These are phyloP conservation scores for Bibio marci DNA, from an alignment of 2,888 invertebrate species.

Conservation along the genomic window DNA sequence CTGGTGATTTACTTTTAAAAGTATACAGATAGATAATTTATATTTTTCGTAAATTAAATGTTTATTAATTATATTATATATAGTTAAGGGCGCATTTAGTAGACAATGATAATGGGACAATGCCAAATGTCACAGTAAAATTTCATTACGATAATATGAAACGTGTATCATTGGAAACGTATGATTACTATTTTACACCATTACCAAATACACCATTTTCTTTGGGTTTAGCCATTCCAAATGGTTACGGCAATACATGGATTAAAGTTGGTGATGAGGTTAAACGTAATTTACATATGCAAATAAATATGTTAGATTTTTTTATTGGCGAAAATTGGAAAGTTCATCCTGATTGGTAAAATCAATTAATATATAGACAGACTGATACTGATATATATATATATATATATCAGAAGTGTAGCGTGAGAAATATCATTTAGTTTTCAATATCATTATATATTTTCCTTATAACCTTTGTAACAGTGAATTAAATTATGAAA, in stretches of 20 bases:
- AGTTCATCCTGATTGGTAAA: slow-evolving; percentile 69
- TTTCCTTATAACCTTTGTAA: no score
- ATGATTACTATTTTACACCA: slow-evolving; percentile 70
- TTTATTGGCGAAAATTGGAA: slow-evolving; percentile 59
- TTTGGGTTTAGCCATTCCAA: slow-evolving; percentile 68
- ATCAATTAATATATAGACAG: no score
- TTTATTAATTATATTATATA: slow-evolving; percentile 8
- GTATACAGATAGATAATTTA: slow-evolving; percentile 8
- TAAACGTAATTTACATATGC: slow-evolving; percentile 43
- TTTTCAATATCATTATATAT: slow-evolving; percentile 1
- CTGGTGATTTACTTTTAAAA: slow-evolving; percentile 36
- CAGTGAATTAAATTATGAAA: no score
- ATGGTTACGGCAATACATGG: slow-evolving; percentile 44
- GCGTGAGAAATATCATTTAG: not conserved
- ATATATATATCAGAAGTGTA: not conserved
- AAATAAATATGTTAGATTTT: slow-evolving; percentile 51
- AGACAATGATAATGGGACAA: slow-evolving; percentile 45
- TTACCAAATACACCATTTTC: slow-evolving; percentile 75
- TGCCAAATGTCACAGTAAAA: slow-evolving; percentile 49
- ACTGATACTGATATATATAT: not conserved
- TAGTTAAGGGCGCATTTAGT: slow-evolving; percentile 49
- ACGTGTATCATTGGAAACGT: slow-evolving; percentile 59
- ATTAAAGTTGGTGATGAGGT: slow-evolving; percentile 62
- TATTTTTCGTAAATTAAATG: not conserved
- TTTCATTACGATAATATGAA: slow-evolving; percentile 76